phyloP scores from a whole-genome alignment of 2,797 vertebrate genomes.

The Lepilemur septentrionalis region DNA sequence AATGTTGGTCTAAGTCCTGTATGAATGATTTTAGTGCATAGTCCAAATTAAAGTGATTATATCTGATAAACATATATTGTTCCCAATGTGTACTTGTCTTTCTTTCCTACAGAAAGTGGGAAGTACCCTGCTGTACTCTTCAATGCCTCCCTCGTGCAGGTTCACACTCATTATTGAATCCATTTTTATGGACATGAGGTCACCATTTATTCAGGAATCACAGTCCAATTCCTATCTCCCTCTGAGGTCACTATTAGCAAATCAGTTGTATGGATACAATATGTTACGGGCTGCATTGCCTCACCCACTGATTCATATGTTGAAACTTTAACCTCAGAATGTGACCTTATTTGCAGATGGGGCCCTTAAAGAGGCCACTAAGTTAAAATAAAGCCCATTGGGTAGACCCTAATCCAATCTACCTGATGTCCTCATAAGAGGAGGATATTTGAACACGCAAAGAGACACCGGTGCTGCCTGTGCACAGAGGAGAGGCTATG shows the following conservation, averaged over 20 bases:
- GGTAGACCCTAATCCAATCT: background rate
- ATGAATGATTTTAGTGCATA: background rate
- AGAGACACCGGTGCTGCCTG: background rate
- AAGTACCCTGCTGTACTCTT: background rate
- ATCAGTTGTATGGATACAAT: conserved; percentile 63
- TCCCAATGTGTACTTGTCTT: background rate
- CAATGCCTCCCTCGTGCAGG: background rate
- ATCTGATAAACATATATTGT: background rate
- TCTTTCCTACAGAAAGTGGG: background rate
- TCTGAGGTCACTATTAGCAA: conserved; percentile 10
- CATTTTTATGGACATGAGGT: conserved; percentile 54
- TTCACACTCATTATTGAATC: conserved; percentile 5
- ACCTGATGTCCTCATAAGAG: background rate
- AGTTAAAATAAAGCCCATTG: background rate
- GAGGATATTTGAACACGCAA: background rate
- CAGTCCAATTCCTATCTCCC: background rate
- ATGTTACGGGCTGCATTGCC: background rate
- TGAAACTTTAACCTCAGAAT: background rate
- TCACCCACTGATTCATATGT: background rate
- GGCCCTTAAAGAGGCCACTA: background rate
- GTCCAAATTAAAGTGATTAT: background rate
- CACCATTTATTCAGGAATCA: conserved; percentile 36
- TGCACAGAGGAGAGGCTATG: background rate
- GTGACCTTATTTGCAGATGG: background rate
- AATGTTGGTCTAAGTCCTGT: background rate